A percentile compares a stretch with the other conserved stretches of the same genome.
These are phyloP conservation scores for Naja naja DNA, from an alignment of 2,113 vertebrate species.

Conservation along the genomic window DNA sequence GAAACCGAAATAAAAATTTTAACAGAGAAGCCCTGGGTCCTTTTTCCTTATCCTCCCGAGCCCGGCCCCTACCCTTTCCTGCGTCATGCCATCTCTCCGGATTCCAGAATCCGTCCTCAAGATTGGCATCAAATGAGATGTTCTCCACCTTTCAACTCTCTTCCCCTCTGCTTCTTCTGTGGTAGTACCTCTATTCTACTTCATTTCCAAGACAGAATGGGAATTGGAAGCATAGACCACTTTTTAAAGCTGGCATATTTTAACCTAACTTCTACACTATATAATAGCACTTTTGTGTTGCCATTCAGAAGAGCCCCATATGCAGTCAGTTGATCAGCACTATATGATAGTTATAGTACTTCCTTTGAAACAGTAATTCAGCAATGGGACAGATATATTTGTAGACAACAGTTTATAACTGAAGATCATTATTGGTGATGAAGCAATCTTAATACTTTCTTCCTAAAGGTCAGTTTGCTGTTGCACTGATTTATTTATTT, in stretches of 20 bases:
- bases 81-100: too few relatives aligned
- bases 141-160: not conserved
- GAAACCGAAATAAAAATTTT: too few relatives aligned
- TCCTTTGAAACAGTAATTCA: not conserved
- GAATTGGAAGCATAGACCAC: not conserved
- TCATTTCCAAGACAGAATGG: not conserved
- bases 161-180: not conserved
- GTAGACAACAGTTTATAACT: not conserved
- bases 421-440: not conserved
- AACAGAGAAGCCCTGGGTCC: too few relatives aligned
- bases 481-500: not conserved
- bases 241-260: not conserved
- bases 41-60: too few relatives aligned
- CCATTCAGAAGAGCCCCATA: not conserved
- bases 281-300: not conserved
- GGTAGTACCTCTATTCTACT: not conserved
- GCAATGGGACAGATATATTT: not conserved
- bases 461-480: not conserved
- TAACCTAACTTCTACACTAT: not conserved
- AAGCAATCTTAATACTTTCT: not conserved
- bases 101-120: too few relatives aligned
- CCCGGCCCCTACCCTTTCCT: too few relatives aligned
- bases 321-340: not conserved
- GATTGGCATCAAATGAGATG: not conserved
- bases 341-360: not conserved